Conservation (phyloP, 2,113 vertebrate species). For the Pseudopodoces humilis region DNA sequence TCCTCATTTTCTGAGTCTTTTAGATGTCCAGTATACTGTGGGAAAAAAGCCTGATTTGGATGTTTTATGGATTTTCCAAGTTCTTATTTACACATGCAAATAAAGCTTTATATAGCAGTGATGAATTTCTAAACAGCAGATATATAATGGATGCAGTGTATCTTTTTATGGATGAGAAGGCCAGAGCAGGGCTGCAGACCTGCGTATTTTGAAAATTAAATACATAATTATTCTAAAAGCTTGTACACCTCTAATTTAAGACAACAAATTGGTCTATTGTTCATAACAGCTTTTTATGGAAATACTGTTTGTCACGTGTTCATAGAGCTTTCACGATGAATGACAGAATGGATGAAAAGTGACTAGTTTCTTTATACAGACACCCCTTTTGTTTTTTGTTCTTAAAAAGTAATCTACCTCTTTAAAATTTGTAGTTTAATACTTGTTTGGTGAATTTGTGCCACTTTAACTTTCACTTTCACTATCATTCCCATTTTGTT, state of each 20-base stretch:
- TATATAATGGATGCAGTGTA: conserved; percentile 26
- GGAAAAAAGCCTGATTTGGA: conserved; percentile 10
- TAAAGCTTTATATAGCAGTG: conserved; percentile 26
- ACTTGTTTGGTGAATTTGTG: conserved; percentile 79
- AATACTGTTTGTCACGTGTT: conserved; percentile 29
- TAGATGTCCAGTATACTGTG: conserved; percentile 1
- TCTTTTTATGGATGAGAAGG: conserved; percentile 39
- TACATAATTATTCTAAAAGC: conserved; percentile 30
- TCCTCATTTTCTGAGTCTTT: background rate
- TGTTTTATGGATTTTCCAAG: conserved; percentile 25
- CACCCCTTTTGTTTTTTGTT: conserved; percentile 50
- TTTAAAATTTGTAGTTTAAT: conserved; percentile 79
- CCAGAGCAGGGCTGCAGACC: conserved; percentile 30
- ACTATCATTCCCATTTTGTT: conserved; percentile 85
- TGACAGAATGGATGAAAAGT: conserved; percentile 54
- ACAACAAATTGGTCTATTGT: conserved; percentile 13
- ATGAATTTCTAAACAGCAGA: conserved; percentile 34
- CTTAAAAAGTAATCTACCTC: conserved; percentile 87
- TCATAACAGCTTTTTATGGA: conserved; percentile 14
- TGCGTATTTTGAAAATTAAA: conserved; percentile 50
- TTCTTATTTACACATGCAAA: conserved; percentile 48
- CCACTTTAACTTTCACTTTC: conserved; percentile 79
- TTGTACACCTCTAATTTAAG: conserved; percentile 33
- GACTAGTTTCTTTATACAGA: conserved; percentile 61
- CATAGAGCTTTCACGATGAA: conserved; percentile 15